Conservation (phyloP, 1,140 invertebrate genomes). For the Neodiprion fabricii region DNA sequence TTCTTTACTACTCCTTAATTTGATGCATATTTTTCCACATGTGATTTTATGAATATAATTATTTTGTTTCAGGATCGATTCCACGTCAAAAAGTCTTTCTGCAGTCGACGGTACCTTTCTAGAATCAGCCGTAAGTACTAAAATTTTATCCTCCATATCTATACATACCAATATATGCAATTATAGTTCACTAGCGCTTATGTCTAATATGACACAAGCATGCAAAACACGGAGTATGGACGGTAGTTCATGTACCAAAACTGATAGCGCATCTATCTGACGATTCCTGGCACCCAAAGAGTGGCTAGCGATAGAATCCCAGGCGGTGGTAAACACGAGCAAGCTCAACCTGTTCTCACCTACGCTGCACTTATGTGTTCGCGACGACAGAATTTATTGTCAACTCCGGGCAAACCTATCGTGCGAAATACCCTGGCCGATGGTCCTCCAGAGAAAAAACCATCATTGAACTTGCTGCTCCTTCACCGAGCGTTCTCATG, state of each 20-base stretch:
- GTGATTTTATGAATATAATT: too few relatives aligned
- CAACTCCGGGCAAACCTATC: neutral
- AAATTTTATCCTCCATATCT: too few relatives aligned
- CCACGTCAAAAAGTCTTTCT: neutral
- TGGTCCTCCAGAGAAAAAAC: neutral
- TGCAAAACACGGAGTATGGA: neutral
- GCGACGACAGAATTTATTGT: neutral
- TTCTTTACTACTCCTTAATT: too few relatives aligned
- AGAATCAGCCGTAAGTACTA: neutral
- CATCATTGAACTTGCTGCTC: neutral
- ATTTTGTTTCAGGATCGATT: neutral
- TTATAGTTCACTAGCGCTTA: too few relatives aligned
- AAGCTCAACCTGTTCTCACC: slow-evolving; percentile 25
- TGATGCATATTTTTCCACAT: too few relatives aligned
- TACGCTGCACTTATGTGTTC: slow-evolving; percentile 29
- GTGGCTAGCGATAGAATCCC: neutral
- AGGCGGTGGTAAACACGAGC: slow-evolving; percentile 18
- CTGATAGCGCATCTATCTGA: neutral
- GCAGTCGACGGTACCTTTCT: neutral
- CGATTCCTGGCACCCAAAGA: neutral
- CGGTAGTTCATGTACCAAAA: neutral
- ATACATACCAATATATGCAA: too few relatives aligned
- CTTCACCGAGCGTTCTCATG: neutral
- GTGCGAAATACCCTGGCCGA: neutral
- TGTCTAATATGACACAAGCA: too few relatives aligned